Evolutionary conservation across 92 coral and sea anemone species (phyloP), one percentile per base, ranked within the genome.

Genomic region (Meandrina meandrites): DNA sequence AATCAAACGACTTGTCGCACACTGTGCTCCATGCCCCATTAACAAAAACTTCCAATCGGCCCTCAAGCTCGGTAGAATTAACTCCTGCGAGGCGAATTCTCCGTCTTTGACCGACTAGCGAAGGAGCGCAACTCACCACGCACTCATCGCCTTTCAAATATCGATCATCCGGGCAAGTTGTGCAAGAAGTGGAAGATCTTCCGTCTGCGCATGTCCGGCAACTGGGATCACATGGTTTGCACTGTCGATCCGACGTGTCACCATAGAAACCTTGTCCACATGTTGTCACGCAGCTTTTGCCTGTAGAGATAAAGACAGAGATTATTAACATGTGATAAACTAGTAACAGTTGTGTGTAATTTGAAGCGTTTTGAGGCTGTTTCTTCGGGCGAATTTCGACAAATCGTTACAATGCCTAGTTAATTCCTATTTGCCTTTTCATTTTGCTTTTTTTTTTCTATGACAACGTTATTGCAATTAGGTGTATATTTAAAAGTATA

Each of bases 261-360:
- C 96, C 98, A 84, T 88, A 96, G 83, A 74, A 94, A 22, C 99
- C 99, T 47, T 87, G 96, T 14, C 93, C 88, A 30, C 98, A 96
- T 22, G 76, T 45, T 19, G 84, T 31, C 35, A 94, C 88, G 67
- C 98, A 96, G 56, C 86, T 89, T 81, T 93, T 76, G 54, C 91
- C 98, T 95, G 79, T 24, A 19, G 28, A 22, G 36, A 45, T 47
- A n/a, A 79, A 53, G 24, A 13, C 3, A n/a, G n/a, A 19, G 66
- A 15, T 6, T 17, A 13, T 47, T 12, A 40, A 24, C n/a, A 47
- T n/a, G n/a, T n/a, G n/a, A n/a, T n/a, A n/a, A n/a, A n/a, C n/a
- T n/a, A n/a, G n/a, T n/a, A n/a, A n/a, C n/a, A n/a, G n/a, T n/a
- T n/a, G n/a, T n/a, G n/a, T n/a, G n/a, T n/a, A n/a, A n/a, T n/a